Evolutionary conservation across 2,113 vertebrate species (phyloP).

Genomic region (Hippopotamus amphibius): DNA sequence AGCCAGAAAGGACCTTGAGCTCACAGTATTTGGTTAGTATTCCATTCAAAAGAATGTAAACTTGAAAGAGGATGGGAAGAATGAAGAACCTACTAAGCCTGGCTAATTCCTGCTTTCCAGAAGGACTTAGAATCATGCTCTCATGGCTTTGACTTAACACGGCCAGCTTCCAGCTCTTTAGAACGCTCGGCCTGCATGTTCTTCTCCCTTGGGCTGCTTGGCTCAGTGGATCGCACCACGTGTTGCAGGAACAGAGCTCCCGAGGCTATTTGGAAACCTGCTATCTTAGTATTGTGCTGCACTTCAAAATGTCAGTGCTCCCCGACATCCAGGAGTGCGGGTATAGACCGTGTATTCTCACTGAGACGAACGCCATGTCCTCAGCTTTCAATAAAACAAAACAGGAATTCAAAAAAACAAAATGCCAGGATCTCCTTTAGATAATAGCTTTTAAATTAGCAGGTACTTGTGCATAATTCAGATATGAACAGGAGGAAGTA

Average conservation of each 20-base stretch:
- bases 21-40: slow-evolving; percentile 96
- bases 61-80: not conserved
- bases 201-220: not conserved
- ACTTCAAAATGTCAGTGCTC: not conserved
- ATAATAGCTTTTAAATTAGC: not conserved
- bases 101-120: not conserved
- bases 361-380: not conserved
- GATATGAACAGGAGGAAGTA: not conserved
- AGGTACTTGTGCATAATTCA: not conserved
- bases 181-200: not conserved
- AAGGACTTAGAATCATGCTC: not conserved
- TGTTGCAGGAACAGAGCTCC: not conserved
- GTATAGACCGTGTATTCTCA: not conserved
- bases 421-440: not conserved
- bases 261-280: not conserved
- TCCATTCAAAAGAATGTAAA: not conserved
- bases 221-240: not conserved
- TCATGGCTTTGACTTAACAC: not conserved
- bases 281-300: not conserved
- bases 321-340: not conserved
- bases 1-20: slow-evolving; percentile 95
- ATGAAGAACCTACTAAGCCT: not conserved
- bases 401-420: not conserved
- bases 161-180: not conserved
- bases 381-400: not conserved